Evolutionary conservation across 2,888 invertebrate species (phyloP).

Genomic region (Ptilodon capucinus): DNA sequence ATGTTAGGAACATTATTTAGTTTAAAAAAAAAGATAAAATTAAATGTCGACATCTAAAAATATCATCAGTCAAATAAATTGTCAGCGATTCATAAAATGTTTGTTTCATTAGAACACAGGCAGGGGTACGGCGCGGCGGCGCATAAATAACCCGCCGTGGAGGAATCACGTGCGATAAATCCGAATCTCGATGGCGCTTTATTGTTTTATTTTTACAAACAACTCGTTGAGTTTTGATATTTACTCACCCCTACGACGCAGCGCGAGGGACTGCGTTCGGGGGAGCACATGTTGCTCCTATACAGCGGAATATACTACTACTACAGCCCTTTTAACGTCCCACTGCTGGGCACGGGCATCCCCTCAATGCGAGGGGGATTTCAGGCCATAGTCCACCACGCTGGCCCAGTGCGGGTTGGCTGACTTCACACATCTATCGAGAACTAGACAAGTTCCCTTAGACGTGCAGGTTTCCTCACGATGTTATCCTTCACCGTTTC

Average conservation of each 20-base stretch:
- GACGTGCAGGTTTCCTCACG: no score
- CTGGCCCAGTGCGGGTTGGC: no score
- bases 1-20: background rate
- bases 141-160: background rate
- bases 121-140: background rate
- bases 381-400: no score
- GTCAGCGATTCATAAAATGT: background rate
- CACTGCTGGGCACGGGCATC: no score
- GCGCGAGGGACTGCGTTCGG: background rate
- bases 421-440: no score
- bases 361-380: no score
- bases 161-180: conserved; percentile 33
- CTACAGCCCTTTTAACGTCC: no score
- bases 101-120: conserved; percentile 4
- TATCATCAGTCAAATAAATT: conserved; percentile 1
- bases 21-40: background rate
- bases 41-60: background rate
- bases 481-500: no score
- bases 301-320: background rate
- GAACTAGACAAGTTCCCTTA: no score
- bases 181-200: conserved; percentile 33
- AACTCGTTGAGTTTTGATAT: conserved; percentile 40
- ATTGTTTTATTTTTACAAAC: conserved; percentile 40
- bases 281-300: background rate
- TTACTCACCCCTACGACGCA: conserved; percentile 17